Evolutionary conservation across 2,888 invertebrate genomes (phyloP), one percentile per base, ranked within the genome.

Genomic region (Stenodema calcarata): DNA sequence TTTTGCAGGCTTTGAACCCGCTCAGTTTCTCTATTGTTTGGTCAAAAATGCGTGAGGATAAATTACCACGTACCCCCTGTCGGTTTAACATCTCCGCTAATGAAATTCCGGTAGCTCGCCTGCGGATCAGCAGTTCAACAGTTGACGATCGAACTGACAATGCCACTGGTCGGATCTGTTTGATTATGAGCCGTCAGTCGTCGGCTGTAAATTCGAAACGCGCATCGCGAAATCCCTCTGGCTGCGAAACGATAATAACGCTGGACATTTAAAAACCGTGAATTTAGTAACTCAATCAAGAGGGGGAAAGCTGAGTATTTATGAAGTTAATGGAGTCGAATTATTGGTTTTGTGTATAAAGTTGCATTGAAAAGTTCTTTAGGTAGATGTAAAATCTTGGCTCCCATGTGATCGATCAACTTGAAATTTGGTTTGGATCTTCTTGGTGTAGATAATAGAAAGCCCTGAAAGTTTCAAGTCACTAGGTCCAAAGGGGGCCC

Each of bases 131-230:
- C 30, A 73, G 73, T 73, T 50, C 80, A 80, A 28, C 50, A n/a
- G 16, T 80, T 80, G 80, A 80, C 54, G 54, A 54, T 80, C 80
- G 54, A 80, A 80, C 54, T 80, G 80, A 80, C 80, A 80, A 80
- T 80, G 18, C 9, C 23, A 27, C 47, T 27, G 47, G 28, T 78
- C 18, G 42, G 18, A 78, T n/a, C 47, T 27, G 78, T 80, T 80
- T 50, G 80, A 54, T 80, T 80, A 80, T 80, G 30, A 11, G 50
- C 27, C 50, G 14, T 27, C 78, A 0, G 35, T 73, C 35, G 62
- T 0, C 4, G 18, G 47, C 23, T 62, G 62, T 54, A 62, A 62
- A 62, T 23, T 62, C 27, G 23, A 62, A 27, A 62, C 23, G 62
- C 27, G 11, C 11, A 23, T 35, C 35, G 50, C 23, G 27, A 27